Base-by-base conservation (phyloP, 2,113 vertebrate species). In the Glaucomys volans region DNA sequence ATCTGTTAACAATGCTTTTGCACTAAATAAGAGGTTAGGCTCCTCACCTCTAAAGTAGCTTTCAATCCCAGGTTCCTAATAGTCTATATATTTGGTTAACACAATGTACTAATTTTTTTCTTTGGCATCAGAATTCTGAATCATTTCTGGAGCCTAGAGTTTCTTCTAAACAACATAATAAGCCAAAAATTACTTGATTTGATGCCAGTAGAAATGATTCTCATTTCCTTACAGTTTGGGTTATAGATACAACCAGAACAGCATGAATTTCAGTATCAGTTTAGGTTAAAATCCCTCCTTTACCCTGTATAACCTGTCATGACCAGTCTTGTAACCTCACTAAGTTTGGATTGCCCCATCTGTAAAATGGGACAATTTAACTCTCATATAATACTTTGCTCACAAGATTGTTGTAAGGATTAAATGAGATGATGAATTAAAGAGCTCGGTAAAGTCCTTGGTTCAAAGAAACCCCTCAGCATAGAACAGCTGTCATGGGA, bases 21-120 rank as follows among this genome's bases (percentile, higher is more conserved):
- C 7, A 80, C 52, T 69, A 62, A 94, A 82, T 66, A 80, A 93
- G 66, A 90, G 12, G 28, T 42, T 24, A 6, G 26, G 62, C 40
- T 93, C 54, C n/a, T 88, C 75, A 75, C 13, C 57, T 85, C 67
- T 47, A 92, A 91, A 37, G 24, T 71, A 96, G 74, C 54, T 85
- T 97, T 81, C 94, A 91, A 90, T 87, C 69, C 24, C 44, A 89
- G 6, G 4, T 83, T 95, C 66, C 83, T 83, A 86, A 76, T 74
- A n/a, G 8, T 90, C 54, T 42, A 71, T 91, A 47, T 57, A 77
- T 52, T 83, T 89, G 40, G 17, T 74, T 82, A 87, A 26, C 62
- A 72, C 66, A 81, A 52, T 24, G 37, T 35, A 64, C 28, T 94
- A 83, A 24, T 10, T 18, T 0, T 2, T 94, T 77, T 82, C n/a